Percentiles rank a stretch among this genome's conserved stretches.
Conservation (phyloP, 2,797 vertebrate genomes). For the Lacerta agilis region DNA sequence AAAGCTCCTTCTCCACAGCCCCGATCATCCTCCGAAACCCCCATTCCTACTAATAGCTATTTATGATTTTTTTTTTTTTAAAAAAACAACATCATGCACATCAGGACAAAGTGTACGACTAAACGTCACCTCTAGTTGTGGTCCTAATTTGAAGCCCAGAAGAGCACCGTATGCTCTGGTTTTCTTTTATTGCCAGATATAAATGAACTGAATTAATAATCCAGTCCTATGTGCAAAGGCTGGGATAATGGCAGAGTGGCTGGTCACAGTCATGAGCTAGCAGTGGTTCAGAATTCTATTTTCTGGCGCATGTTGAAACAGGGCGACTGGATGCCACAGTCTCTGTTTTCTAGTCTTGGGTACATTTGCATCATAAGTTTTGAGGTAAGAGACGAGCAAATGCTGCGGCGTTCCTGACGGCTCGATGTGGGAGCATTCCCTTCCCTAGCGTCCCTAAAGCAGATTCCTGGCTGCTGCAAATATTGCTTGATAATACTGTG, state of each 20-base stretch:
- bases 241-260: not conserved
- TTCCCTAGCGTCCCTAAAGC: not conserved
- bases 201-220: not conserved
- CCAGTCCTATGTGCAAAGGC: not conserved
- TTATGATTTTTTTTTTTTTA: not conserved
- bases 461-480: not conserved
- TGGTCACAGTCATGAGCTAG: not conserved
- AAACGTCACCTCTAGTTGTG: not conserved
- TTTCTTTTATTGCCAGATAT: not conserved
- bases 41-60: not conserved
- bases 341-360: not conserved
- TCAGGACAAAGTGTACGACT: not conserved
- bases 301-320: not conserved
- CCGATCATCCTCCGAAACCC: no score
- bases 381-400: not conserved
- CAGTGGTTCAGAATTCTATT: not conserved
- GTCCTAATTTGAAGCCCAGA: not conserved
- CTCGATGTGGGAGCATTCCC: not conserved
- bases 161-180: not conserved
- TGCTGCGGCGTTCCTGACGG: not conserved
- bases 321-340: not conserved
- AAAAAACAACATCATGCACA: not conserved
- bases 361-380: not conserved
- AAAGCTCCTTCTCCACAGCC: not conserved
- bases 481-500: conserved; percentile 4